A percentile compares a stretch with the other conserved stretches of the same genome.
These are phyloP conservation scores for Mesoclemmys tuberculata DNA, from an alignment of 2,113 vertebrate species.

Conservation along the genomic window DNA sequence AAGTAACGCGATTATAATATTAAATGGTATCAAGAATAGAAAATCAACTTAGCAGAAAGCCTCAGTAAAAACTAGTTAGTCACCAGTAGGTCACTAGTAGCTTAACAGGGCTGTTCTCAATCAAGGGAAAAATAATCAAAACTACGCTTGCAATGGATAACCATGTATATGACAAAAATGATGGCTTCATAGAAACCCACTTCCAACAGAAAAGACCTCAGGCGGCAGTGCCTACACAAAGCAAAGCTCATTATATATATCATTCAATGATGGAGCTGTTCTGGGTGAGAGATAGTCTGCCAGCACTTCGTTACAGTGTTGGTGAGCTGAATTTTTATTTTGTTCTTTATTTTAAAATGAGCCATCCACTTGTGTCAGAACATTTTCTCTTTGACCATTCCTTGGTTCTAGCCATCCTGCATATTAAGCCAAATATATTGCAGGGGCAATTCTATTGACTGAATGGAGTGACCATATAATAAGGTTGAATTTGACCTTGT, in stretches of 20 bases:
- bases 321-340: neutral
- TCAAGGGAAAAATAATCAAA: neutral
- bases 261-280: slow-evolving; percentile 1
- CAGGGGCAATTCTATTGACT: neutral
- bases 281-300: neutral
- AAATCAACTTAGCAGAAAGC: neutral
- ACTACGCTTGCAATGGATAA: neutral
- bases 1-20: neutral
- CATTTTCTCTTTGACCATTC: neutral
- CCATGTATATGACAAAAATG: neutral
- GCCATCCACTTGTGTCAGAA: neutral
- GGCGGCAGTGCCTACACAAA: neutral
- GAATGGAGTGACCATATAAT: slow-evolving; percentile 6
- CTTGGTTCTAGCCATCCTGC: neutral
- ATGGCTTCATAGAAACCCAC: neutral
- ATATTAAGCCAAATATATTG: neutral
- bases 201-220: neutral
- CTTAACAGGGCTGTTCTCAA: slow-evolving; percentile 8
- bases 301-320: neutral
- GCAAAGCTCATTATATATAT: slow-evolving; percentile 11
- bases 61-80: neutral
- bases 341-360: neutral
- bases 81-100: neutral
- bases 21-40: neutral
- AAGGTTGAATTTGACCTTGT: neutral